These are phyloP conservation scores for Oscarella lobularis DNA, from an alignment of 37 sponge, comb jelly and placozoan genomes.

Conservation along the genomic window DNA sequence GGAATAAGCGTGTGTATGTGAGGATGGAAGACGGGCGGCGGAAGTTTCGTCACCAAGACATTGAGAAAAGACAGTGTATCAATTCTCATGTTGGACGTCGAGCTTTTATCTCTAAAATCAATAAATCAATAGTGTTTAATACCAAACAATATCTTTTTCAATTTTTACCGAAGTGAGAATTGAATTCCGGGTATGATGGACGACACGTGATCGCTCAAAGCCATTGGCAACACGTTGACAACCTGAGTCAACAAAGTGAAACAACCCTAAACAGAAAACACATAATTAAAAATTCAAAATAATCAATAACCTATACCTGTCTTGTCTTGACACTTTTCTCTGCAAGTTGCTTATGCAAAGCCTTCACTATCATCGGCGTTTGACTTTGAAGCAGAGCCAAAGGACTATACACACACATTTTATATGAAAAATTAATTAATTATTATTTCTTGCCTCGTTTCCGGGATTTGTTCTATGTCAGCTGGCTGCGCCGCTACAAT, in stretches of 20 bases:
- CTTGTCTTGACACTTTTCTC: constrained; percentile 86
- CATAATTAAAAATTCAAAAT: neutral
- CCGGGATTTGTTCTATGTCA: too few species aligned
- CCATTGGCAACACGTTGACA: constrained; percentile 72
- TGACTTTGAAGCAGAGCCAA: too few species aligned
- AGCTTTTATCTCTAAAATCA: constrained; percentile 60
- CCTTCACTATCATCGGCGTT: constrained; percentile 62
- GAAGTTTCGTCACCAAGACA: constrained; percentile 61
- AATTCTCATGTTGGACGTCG: constrained; percentile 92
- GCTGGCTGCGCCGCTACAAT: too few species aligned
- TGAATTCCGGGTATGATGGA: constrained; percentile 75
- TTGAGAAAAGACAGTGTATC: constrained; percentile 83
- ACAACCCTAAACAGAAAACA: constrained; percentile 47
- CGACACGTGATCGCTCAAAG: constrained; percentile 63
- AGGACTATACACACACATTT: too few species aligned
- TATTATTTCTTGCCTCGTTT: too few species aligned
- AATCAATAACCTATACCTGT: constrained; percentile 19
- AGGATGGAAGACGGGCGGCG: constrained; percentile 62
- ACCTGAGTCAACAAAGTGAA: constrained; percentile 80
- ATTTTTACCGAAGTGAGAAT: constrained; percentile 65
- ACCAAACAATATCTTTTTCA: neutral
- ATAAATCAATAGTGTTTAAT: too few species aligned
- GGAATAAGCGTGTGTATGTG: constrained; percentile 57
- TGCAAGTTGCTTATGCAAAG: constrained; percentile 70
- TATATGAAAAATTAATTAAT: too few species aligned